Base-by-base conservation (phyloP, 2,888 invertebrate genomes). In the Ochropleura leucogaster region DNA sequence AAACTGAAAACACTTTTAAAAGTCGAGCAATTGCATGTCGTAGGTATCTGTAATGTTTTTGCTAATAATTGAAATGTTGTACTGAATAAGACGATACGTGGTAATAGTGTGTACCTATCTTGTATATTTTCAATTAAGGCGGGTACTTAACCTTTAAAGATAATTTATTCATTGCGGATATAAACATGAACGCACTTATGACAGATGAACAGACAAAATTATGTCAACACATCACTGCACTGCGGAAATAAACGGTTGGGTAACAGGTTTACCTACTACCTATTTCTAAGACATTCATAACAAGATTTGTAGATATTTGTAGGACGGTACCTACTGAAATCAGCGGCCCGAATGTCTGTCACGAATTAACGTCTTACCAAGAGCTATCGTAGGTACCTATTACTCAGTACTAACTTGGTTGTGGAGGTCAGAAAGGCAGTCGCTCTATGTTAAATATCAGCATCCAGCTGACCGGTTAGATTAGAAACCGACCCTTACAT, bases 161-260 rank as follows among this genome's bases (percentile, higher is more conserved):
- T 55, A 69, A 69, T 44, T 46, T 68, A 76, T 62, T 44, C 77
- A 77, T 4, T 55, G 40, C 70, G 68, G 60, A 76, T 47, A 63
- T 55, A 9, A n/a, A 51, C 4, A 14, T 4, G 4, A 4, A 46
- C 9, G 10, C 30, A 8, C 12, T 14, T 57, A 57, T 40, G 20
- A 59, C 47, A 71, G 20, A 42, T 59, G 10, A 49, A 49, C n/a
- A 72, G 42, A 63, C 73, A 20, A 73, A 74, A 74, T 74, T n/a
- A 5, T 18, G 46, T 14, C 57, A 64, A 42, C 30, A 30, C 30
- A 40, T 46, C 51, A 9, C 30, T 30, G 49, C 12, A 44, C 57
- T 71, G 57, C 71, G 77, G 76, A 77, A 77, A 70, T 46, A 53
- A 51, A 20, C 47, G 42, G 44, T 62, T 66, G 6, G 14, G 44